These are phyloP conservation scores for Urocynchramus pylzowi DNA, from an alignment of 2,113 vertebrate genomes.

Conservation along the genomic window DNA sequence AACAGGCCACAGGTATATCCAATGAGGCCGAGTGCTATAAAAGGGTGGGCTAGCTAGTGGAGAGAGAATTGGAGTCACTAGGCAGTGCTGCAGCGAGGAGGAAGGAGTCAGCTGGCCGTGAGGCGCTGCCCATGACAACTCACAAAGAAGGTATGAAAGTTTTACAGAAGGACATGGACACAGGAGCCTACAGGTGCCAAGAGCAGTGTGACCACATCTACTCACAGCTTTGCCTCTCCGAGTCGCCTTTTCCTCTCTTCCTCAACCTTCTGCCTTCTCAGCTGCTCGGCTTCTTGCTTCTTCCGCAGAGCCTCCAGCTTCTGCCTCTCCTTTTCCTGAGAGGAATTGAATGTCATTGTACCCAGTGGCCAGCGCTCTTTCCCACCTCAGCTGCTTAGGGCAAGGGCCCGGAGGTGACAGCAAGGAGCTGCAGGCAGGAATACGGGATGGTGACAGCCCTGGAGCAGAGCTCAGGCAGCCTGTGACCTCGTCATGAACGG, in stretches of 20 bases:
- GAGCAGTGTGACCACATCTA: neutral
- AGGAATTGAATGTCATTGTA: neutral
- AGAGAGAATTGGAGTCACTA: too few species aligned
- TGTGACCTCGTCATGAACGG: neutral
- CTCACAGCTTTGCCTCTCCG: slow-evolving; percentile 86
- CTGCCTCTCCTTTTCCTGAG: slow-evolving; percentile 84
- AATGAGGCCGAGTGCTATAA: too few species aligned
- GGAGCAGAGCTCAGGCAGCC: neutral
- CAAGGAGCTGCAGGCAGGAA: neutral
- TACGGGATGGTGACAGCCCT: neutral
- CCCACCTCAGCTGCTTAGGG: neutral
- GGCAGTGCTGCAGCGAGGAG: too few species aligned
- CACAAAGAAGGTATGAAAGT: too few species aligned
- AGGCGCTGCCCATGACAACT: too few species aligned
- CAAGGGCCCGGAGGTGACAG: neutral
- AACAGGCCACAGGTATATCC: too few species aligned
- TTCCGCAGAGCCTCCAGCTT: slow-evolving; percentile 85
- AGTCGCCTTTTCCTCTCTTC: slow-evolving; percentile 85
- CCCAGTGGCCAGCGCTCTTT: neutral
- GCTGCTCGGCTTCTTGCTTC: slow-evolving; percentile 87
- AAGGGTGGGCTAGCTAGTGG: too few species aligned
- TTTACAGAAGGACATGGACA: too few species aligned
- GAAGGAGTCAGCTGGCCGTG: too few species aligned
- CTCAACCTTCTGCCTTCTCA: slow-evolving; percentile 86
- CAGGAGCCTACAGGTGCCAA: neutral